Conservation (phyloP, 2,113 vertebrate genomes). For the Grammomys surdaster region DNA sequence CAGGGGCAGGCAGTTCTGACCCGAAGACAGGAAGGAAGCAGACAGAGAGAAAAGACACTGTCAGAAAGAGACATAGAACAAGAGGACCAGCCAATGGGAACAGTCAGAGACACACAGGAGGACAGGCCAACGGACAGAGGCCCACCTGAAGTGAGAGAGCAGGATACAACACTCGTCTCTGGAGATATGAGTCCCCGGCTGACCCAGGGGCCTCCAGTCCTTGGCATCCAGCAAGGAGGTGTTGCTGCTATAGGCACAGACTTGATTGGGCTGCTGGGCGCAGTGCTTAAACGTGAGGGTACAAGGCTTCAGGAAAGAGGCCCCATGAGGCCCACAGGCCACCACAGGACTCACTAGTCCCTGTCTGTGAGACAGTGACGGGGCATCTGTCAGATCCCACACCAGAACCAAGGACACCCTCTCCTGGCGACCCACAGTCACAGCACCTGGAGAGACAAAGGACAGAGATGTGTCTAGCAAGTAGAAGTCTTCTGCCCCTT, state of each 20-base stretch:
- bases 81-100: not conserved
- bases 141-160: constrained; percentile 82
- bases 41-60: not conserved
- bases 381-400: constrained; percentile 79
- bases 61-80: too few relatives aligned
- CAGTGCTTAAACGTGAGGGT: constrained; percentile 82
- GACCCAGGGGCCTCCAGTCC: constrained; percentile 72
- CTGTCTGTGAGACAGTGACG: constrained; percentile 58
- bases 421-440: constrained; percentile 74
- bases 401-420: constrained; percentile 77
- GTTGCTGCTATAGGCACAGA: constrained; percentile 68
- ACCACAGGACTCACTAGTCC: constrained; percentile 81
- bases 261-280: constrained; percentile 62
- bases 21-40: not conserved
- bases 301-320: constrained; percentile 81
- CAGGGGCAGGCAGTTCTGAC: not conserved
- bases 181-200: constrained; percentile 15
- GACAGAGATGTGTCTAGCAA: not conserved
- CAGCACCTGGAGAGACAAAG: constrained; percentile 66
- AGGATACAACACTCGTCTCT: constrained; percentile 75
- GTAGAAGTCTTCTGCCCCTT: not conserved
- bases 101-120: not conserved
- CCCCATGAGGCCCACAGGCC: constrained; percentile 76
- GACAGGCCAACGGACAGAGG: accelerated
- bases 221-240: constrained; percentile 66